Base-by-base conservation (phyloP, 2,888 invertebrate genomes). In the Eupithecia pulchellata region DNA sequence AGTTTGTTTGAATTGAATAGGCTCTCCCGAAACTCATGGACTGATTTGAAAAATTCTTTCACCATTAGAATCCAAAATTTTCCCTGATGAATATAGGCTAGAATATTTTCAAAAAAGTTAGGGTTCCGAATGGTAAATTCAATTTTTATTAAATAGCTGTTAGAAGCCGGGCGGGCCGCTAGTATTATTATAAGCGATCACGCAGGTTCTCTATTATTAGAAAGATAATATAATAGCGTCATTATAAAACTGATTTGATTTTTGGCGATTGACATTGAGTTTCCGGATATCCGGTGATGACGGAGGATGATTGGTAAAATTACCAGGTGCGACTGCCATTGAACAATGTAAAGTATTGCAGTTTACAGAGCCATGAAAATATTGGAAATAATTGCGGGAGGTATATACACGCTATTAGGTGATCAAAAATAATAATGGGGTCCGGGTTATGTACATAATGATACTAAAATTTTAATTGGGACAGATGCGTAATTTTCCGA, bases 271-370 rank as follows among this genome's bases (percentile, higher is more conserved):
- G 76, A 77, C 80, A 82, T 82, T 80, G 81, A 77, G 77, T 73
- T 71, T 74, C 72, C 75, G 78, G 65, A 67, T 81, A 81, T 84
- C 85, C 85, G 85, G 77, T 77, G 73, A 55, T 72, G 71, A 65
- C 75, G 78, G 77, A 78, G 80, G 68, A 70, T 78, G 75, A 83
- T 85, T 82, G 79, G 75, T 78, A 75, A 82, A 82, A 84, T 80
- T 75, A 75, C 78, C 75, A 77, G 32, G 25, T 36, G 25, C 25
- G 34, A 34, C 34, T 11, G 32, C 61, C 13, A 61, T 34, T 61
- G 32, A 61, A 61, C 34, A 36, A 36, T 60, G 32, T n/a, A 17
- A 17, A n/a, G n/a, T n/a, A n/a, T n/a, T n/a, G n/a, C n/a, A 60
- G 4, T 60, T 60, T 60, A 52, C 52, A 20, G 13, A 52, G 13